Evolutionary conservation across 64 coral and sea anemone genomes (phyloP).

Genomic region (Montipora capricornis): DNA sequence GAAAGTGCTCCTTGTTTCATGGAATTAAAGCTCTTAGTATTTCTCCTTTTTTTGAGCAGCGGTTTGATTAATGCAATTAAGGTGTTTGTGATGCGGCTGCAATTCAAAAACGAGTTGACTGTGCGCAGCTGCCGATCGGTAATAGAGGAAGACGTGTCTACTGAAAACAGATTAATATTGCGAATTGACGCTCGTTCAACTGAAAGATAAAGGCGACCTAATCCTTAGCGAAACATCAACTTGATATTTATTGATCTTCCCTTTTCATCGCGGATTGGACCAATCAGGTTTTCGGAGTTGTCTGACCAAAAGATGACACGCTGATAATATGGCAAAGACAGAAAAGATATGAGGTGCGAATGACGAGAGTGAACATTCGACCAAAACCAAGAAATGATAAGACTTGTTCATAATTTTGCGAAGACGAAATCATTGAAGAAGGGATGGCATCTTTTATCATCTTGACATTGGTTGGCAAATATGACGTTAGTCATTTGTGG

Average conservation of each 20-base stretch:
- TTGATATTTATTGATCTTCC: neutral
- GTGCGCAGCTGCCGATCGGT: neutral
- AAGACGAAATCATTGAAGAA: too few relatives aligned
- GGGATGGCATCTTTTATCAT: too few relatives aligned
- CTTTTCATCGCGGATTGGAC: neutral
- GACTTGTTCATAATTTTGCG: too few relatives aligned
- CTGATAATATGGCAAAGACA: neutral
- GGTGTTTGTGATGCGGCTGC: neutral
- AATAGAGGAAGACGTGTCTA: neutral
- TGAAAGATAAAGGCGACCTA: neutral
- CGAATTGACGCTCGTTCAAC: neutral
- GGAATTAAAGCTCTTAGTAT: neutral
- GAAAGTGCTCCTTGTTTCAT: too few relatives aligned
- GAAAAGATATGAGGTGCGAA: neutral
- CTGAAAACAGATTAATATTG: neutral
- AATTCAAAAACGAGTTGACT: neutral
- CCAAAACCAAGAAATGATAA: neutral
- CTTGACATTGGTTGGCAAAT: too few relatives aligned
- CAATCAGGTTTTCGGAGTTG: constrained; percentile 5
- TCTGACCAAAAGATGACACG: neutral
- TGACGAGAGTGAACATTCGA: neutral
- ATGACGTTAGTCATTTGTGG: too few relatives aligned
- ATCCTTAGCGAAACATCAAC: neutral
- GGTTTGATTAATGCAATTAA: constrained; percentile 23
- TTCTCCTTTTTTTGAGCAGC: neutral